Evolutionary conservation across 1,140 invertebrate genomes (phyloP).

Genomic region (Caenorhabditis elegans): DNA sequence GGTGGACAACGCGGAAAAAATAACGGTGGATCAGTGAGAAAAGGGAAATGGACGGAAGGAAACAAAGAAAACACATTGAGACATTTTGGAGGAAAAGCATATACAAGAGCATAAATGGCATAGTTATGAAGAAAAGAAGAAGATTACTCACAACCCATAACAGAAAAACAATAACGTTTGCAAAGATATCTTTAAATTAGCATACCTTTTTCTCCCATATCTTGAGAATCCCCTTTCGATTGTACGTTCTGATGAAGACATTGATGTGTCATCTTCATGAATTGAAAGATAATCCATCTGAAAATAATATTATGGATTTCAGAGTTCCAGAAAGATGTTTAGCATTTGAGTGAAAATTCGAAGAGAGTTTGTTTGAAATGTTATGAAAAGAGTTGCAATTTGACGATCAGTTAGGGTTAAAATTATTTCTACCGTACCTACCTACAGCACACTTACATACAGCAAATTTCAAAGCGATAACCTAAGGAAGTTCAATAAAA

Average conservation of each 20-base stretch:
- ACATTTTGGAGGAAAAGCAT: not conserved
- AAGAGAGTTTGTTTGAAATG: too few species aligned
- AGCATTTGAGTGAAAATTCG: too few species aligned
- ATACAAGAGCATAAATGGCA: too few species aligned
- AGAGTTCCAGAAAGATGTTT: not conserved
- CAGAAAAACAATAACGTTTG: not conserved
- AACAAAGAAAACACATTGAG: not conserved
- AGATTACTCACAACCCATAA: not conserved
- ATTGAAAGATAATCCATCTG: constrained; percentile 48
- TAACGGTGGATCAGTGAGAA: not conserved
- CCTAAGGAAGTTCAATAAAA: too few species aligned
- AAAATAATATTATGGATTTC: too few species aligned
- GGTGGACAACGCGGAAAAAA: not conserved
- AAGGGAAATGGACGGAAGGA: not conserved
- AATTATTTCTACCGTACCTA: too few species aligned
- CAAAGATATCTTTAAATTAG: not conserved
- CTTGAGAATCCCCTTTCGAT: constrained; percentile 37
- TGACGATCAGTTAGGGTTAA: too few species aligned
- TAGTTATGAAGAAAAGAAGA: not conserved
- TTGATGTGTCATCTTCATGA: constrained; percentile 37
- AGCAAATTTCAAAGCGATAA: too few species aligned
- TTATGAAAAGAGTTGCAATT: too few species aligned
- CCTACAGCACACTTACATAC: too few species aligned
- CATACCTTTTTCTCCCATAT: constrained; percentile 38
- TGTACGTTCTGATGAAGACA: constrained; percentile 31